Base-by-base conservation (phyloP, 2,113 vertebrate genomes). In the Apeltes quadracus region DNA sequence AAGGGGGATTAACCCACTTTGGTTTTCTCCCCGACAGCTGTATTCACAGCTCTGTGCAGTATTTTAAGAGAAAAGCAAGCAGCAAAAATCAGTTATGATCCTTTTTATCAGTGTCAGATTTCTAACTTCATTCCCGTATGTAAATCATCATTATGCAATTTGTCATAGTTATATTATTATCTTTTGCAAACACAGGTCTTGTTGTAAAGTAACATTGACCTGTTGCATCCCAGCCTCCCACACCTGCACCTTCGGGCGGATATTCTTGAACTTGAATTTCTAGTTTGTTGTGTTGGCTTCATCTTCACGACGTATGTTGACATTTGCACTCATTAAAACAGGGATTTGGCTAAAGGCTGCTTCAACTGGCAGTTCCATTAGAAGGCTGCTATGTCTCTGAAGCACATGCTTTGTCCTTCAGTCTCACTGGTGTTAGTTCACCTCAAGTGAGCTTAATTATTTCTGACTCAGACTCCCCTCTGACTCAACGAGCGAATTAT, bases 271-370 rank as follows among this genome's bases (percentile, higher is more conserved):
- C 27, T 34, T 41, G 23, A 57, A 59, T 79, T 70, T 44, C 27
- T 22, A 32, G 46, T 68, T 23, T 70, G 34, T 72, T 77, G 38
- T 56, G 43, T 6, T 36, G 46, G 18, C 59, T 54, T 27, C 48
- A 61, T 69, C 75, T 85, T 65, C 39, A 29, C 73, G 75, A 64
- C 36, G 27, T 62, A 61, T 61, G 56, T 71, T 76, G 86, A 61
- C 67, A 62, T 87, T 44, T 83, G 67, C 67, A 69, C 70, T 82
- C 84, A 78, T 89, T 82, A 80, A 87, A 86, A 68, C 61, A 73
- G 27, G 67, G 61, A 74, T 84, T 86, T 78, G 41, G 55, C 68
- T 84, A 16, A 59, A 79, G 75, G 80, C 46, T 22, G 5, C 53
- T 59, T 83, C 46, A 15, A 27, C 64, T 71, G 72, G 61, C 62